These are phyloP conservation scores for Cryptocephalus primarius DNA, from an alignment of 2,888 invertebrate genomes.

Conservation along the genomic window DNA sequence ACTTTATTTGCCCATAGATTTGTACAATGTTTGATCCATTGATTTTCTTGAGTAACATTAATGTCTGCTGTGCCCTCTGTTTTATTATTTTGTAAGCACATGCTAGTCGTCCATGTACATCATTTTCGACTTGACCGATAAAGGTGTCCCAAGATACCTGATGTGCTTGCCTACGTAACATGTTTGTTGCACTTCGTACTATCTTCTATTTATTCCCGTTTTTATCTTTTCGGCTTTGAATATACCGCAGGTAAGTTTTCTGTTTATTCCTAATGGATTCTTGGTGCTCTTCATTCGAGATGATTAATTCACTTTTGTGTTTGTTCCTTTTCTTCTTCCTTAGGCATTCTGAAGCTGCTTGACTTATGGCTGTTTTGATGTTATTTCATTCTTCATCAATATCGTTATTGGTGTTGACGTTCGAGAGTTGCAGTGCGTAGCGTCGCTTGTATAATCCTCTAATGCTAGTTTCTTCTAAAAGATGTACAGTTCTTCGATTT, in stretches of 20 bases:
- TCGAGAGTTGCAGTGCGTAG: background rate
- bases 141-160: background rate
- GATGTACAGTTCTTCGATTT: too few species aligned
- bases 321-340: background rate
- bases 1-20: background rate
- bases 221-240: background rate
- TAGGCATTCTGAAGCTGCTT: background rate
- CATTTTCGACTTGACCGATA: background rate
- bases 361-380: background rate
- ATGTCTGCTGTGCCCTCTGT: background rate
- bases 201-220: background rate
- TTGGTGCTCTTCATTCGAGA: too few species aligned
- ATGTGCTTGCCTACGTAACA: background rate
- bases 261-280: too few species aligned
- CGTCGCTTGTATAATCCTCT: too few species aligned
- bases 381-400: background rate
- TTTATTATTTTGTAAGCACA: background rate
- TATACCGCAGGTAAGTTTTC: background rate
- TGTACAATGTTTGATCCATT: background rate
- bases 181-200: background rate
- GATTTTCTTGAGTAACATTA: background rate
- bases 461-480: too few species aligned
- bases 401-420: background rate
- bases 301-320: background rate
- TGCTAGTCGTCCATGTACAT: background rate